Percentiles rank a stretch among this genome's conserved stretches.
phyloP scores from a whole-genome alignment of 2,888 invertebrate genomes.

The Mythimna pallens region DNA sequence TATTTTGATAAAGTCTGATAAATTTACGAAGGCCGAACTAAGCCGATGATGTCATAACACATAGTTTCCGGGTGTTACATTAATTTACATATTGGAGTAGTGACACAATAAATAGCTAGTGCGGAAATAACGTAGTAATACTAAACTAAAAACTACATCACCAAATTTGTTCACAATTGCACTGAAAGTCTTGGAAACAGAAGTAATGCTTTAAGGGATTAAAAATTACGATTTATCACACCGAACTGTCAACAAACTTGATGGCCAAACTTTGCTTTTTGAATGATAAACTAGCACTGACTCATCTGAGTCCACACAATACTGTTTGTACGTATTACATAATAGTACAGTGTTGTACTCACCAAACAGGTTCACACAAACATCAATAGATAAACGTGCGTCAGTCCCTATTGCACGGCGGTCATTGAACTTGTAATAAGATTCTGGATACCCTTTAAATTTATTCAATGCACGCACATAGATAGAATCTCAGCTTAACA shows the following conservation, averaged over 20 bases:
- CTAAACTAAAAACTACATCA: not conserved
- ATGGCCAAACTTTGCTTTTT: not conserved
- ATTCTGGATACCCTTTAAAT: not conserved
- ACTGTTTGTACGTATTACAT: not conserved
- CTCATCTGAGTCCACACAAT: not conserved
- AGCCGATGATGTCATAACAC: not conserved
- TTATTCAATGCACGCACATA: not conserved
- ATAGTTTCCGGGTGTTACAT: conserved; percentile 2
- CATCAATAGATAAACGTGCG: not conserved
- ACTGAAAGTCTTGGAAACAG: not conserved
- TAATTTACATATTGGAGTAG: not conserved
- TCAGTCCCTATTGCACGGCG: not conserved
- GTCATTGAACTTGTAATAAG: conserved; percentile 3
- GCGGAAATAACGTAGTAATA: not conserved
- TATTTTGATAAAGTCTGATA: not conserved
- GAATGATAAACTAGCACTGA: conserved; percentile 1
- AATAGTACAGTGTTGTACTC: not conserved
- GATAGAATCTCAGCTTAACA: not conserved
- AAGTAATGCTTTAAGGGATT: too few species aligned
- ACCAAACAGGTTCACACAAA: not conserved
- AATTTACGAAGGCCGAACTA: conserved; percentile 9
- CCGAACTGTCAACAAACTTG: not conserved
- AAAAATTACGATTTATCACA: not conserved
- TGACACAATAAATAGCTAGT: not conserved
- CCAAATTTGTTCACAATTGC: not conserved